Conservation (phyloP, 2,113 vertebrate species). For the Lophius piscatorius region DNA sequence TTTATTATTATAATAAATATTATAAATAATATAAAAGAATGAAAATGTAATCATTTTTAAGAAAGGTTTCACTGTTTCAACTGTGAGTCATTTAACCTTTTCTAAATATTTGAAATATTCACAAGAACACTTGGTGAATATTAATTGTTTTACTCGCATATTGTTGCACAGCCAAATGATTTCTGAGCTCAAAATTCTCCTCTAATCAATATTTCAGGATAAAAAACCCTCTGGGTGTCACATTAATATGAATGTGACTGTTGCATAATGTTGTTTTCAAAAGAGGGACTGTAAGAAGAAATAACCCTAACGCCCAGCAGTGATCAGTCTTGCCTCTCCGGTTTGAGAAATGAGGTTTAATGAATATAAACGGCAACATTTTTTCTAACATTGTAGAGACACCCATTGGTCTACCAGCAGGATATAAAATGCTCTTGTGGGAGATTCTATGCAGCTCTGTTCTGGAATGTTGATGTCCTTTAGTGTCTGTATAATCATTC, state of each 20-base stretch:
- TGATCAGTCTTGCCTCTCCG: not conserved
- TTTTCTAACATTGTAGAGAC: too few relatives aligned
- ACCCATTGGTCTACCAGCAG: too few relatives aligned
- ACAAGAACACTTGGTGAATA: slow-evolving; percentile 14
- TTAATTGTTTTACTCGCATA: slow-evolving; percentile 33
- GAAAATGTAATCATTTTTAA: not conserved
- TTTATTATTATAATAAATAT: not conserved
- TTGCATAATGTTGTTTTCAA: slow-evolving; percentile 30
- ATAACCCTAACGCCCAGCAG: not conserved
- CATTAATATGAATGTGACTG: slow-evolving; percentile 39
- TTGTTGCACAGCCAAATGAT: slow-evolving; percentile 32
- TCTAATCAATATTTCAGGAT: slow-evolving; percentile 46
- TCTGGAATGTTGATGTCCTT: too few relatives aligned
- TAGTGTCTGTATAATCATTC: too few relatives aligned
- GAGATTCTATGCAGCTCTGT: too few relatives aligned
- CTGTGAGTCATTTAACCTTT: slow-evolving; percentile 6
- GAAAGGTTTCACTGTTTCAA: slow-evolving; percentile 1
- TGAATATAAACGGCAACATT: not conserved
- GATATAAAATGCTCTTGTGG: too few relatives aligned
- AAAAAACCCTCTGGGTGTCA: slow-evolving; percentile 20
- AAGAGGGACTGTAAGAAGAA: slow-evolving; percentile 6
- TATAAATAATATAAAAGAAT: not conserved
- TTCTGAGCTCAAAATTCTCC: slow-evolving; percentile 15
- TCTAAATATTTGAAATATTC: slow-evolving; percentile 25
- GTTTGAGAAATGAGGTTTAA: not conserved